Percentiles rank a stretch among this genome's conserved stretches.
Conservation (phyloP, 2,888 invertebrate species). For the Agrotis clavis region DNA sequence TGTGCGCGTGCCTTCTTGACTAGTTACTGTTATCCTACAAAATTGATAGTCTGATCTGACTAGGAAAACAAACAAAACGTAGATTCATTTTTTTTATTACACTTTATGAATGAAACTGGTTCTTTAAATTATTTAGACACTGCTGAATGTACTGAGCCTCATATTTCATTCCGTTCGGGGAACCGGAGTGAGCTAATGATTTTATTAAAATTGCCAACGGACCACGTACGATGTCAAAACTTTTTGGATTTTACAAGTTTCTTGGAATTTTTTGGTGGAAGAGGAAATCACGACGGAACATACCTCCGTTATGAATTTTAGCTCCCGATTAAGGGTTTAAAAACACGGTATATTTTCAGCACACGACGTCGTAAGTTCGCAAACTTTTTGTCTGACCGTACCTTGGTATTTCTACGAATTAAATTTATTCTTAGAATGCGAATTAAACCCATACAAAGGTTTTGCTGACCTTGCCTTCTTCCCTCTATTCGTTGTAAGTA, state of each 20-base stretch:
- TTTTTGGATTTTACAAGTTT: constrained; percentile 42
- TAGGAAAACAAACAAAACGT: constrained; percentile 53
- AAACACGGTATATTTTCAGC: background rate
- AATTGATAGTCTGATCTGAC: constrained; percentile 38
- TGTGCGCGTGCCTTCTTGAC: constrained; percentile 21
- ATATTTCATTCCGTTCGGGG: constrained; percentile 63
- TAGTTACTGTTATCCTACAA: constrained; percentile 18
- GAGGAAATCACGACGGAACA: constrained; percentile 34
- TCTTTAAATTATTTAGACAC: constrained; percentile 60
- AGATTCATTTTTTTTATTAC: constrained; percentile 52
- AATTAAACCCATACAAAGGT: constrained; percentile 10
- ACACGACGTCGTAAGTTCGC: background rate
- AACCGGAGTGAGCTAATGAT: constrained; percentile 58
- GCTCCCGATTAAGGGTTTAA: background rate
- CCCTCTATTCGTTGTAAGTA: constrained; percentile 1
- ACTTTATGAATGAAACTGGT: constrained; percentile 68
- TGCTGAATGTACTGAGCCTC: constrained; percentile 48
- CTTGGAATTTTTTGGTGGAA: constrained; percentile 44
- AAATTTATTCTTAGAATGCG: constrained; percentile 12
- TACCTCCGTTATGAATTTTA: constrained; percentile 3
- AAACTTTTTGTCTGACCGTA: background rate
- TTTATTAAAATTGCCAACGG: constrained; percentile 56
- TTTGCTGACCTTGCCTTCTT: constrained; percentile 30
- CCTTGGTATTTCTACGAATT: constrained; percentile 14
- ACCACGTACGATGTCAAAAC: constrained; percentile 40